Base-by-base conservation (phyloP, 2,797 vertebrate genomes). In the Oryzias sinensis region DNA sequence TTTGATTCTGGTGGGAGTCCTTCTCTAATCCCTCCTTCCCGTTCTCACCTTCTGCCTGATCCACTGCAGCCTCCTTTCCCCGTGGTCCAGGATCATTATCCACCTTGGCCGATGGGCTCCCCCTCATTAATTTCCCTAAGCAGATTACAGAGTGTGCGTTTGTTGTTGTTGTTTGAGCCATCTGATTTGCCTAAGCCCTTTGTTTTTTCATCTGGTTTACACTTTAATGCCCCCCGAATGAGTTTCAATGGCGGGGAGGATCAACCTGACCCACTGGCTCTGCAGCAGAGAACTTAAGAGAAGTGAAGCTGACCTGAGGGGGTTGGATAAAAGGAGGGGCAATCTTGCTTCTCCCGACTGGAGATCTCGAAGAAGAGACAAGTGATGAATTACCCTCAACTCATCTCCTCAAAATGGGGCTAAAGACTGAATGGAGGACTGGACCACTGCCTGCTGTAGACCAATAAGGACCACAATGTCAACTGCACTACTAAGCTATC, bases 121-220 rank as follows among this genome's bases (percentile, higher is more conserved):
- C 85, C 87, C 85, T 93, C 94, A 94, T 96, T 97, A 95, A 97
- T 97, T 96, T 96, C 95, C 94, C 90, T 98, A 98, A 97, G 94
- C 93, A 96, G 95, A 97, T 98, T 97, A 98, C 92, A 77, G 85
- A 92, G 87, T 79, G 88, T 93, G 94, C 91, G 93, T 95, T 96
- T 97, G 95, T 96, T 97, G 94, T 95, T 97, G 95, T 95, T 96
- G 93, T 95, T 95, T 92, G 93, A 95, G 93, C 93, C 87, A 96
- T 96, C 94, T 95, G 93, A 97, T 97, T 98, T 97, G 94, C 95
- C 94, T 95, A 96, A 97, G 94, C 94, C 93, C 94, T 96, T 96
- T 97, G 96, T 97, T 96, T 97, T 96, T 95, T 94, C 95, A 95
- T 95, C 93, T 93, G 94, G 94, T 98, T 98, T 98, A 98, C 96